phyloP scores from a whole-genome alignment of 2,113 vertebrate species.

The Nesogale talazaci region DNA sequence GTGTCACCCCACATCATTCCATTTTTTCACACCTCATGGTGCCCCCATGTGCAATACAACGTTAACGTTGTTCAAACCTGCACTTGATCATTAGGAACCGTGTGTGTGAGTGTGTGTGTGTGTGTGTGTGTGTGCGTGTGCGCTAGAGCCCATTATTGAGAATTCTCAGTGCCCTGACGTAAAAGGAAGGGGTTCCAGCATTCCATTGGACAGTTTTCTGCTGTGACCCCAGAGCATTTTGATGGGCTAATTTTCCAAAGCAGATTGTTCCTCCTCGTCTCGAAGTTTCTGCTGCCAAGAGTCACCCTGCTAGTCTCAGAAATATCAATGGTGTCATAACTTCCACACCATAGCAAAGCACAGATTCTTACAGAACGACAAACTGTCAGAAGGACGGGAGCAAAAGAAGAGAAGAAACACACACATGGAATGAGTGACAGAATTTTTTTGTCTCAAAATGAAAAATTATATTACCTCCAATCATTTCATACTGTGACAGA shows the following conservation, averaged over 20 bases:
- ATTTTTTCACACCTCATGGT: not conserved
- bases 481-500: not conserved
- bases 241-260: not conserved
- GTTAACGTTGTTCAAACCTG: not conserved
- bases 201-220: not conserved
- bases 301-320: not conserved
- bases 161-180: no score
- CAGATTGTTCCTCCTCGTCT: not conserved
- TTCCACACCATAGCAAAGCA: not conserved
- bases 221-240: not conserved
- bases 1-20: no score
- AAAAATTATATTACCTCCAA: slow-evolving; percentile 22
- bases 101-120: no score
- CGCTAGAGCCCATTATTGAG: not conserved
- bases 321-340: not conserved
- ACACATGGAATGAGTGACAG: not conserved
- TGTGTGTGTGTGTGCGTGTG: no score
- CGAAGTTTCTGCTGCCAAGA: not conserved
- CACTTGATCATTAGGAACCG: not conserved
- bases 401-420: not conserved
- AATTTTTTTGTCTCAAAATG: slow-evolving; percentile 5
- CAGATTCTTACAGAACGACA: not conserved
- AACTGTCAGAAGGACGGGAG: not conserved
- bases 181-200: not conserved
- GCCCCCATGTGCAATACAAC: not conserved